Conservation (phyloP, 2,888 invertebrate species). For the Drosophila greeni region DNA sequence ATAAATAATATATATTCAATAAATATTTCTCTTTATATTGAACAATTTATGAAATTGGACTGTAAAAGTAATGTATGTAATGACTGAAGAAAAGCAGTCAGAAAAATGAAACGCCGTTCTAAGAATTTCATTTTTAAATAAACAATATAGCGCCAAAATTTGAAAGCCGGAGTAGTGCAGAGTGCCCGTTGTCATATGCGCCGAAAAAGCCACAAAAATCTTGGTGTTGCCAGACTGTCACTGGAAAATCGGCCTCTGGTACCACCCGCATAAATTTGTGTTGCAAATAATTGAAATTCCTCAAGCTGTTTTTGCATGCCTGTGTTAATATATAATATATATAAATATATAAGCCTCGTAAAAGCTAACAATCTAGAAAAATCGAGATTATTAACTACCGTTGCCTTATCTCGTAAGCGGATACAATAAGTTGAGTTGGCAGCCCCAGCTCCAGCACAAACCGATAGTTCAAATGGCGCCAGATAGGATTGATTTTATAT, state of each 20-base stretch:
- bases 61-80: neutral
- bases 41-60: no score
- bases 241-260: no score
- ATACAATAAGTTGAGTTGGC: neutral
- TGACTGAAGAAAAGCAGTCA: no score
- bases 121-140: neutral
- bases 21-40: no score
- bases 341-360: no score
- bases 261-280: no score
- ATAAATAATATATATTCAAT: no score
- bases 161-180: accelerated
- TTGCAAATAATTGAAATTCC: neutral
- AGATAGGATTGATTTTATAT: no score
- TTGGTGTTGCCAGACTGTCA: neutral
- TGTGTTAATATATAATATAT: no score
- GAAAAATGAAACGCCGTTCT: neutral
- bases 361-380: neutral
- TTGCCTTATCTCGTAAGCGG: no score
- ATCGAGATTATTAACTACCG: neutral
- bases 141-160: neutral
- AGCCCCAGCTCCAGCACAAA: constrained; percentile 3
- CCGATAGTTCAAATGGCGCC: no score
- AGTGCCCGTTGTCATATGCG: neutral
- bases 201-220: neutral
- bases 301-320: no score